Evolutionary conservation across 2,797 vertebrate species (phyloP), one percentile per base, ranked within the genome.

Genomic region (Tauraco hartlaubi): DNA sequence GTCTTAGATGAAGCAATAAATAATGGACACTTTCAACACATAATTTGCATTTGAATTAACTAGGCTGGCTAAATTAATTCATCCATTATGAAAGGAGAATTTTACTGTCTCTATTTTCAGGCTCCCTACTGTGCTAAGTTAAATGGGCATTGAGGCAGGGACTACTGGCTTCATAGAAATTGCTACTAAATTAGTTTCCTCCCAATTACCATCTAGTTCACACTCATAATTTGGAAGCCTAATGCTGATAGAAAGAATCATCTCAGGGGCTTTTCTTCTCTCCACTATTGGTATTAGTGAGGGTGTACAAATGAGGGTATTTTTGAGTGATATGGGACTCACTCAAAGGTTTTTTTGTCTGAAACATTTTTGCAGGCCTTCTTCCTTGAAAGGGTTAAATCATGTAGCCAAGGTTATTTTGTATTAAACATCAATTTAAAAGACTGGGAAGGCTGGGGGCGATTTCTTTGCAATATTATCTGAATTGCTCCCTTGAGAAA

Each of bases 11-110:
- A 79, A 92, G 86, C 90, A 95, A 95, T 88, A 97, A 96, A 97
- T 97, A 95, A 96, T 71, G 73, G 95, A 95, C 87, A 80, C 44
- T 93, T 97, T 93, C 71, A 93, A 95, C 78, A 90, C 61, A 55
- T 91, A 73, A 96, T 97, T 95, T 97, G 78, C 95, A 96, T 96
- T 48, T 91, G 78, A 97, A 97, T 96, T 95, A 95, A 95, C 81
- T 68, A 91, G 90, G 69, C 77, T 95, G 37, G 84, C 72, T 96
- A 96, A 95, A 95, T 96, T 96, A 95, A 97, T 96, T 94, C 90
- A 91, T 86, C 88, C 51, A 89, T 95, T 97, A 96, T 91, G 69
- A 96, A 96, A 72, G 33, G 22, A 84, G 44, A 96, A 92, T 96
- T 97, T 94, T 94, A 88, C 85, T 89, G 90, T 93, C 90, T 89